Conservation (phyloP, 2,797 vertebrate species). For the Trachurus trachurus region DNA sequence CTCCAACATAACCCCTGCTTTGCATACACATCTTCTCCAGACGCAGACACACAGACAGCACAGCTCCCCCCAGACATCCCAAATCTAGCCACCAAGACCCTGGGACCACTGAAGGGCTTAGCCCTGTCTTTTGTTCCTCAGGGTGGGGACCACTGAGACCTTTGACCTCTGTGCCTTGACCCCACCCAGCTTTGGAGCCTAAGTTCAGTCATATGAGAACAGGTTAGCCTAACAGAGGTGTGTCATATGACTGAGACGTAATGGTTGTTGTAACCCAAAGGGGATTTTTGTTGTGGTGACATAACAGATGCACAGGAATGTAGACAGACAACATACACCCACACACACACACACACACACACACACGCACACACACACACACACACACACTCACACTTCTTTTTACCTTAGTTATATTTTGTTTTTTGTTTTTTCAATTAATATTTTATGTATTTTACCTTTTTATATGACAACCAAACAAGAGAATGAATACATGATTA, state of each 20-base stretch:
- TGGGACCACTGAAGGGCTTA: constrained; percentile 57
- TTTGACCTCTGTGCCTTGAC: constrained; percentile 62
- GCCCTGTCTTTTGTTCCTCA: constrained; percentile 64
- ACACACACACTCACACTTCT: not conserved
- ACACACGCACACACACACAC: constrained; percentile 1
- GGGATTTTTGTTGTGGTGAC: constrained; percentile 9
- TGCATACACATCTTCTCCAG: not conserved
- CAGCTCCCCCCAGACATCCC: constrained; percentile 19
- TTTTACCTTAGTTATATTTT: not conserved
- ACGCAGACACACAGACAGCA: constrained; percentile 34
- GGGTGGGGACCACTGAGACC: constrained; percentile 63
- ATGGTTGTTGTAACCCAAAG: constrained; percentile 25
- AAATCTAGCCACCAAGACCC: constrained; percentile 23
- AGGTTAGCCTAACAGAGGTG: constrained; percentile 18
- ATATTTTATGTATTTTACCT: not conserved
- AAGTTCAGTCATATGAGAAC: constrained; percentile 63
- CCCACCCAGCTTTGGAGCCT: constrained; percentile 61
- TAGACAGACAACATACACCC: constrained; percentile 5
- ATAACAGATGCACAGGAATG: constrained; percentile 47
- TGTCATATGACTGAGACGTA: constrained; percentile 51
- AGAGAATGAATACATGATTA: not conserved
- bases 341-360: not conserved
- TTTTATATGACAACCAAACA: not conserved
- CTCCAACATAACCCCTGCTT: not conserved
- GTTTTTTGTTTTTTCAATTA: not conserved